Percentiles rank a stretch among this genome's conserved stretches.
Conservation (phyloP, 2,113 vertebrate species). For the Saccopteryx leptura region DNA sequence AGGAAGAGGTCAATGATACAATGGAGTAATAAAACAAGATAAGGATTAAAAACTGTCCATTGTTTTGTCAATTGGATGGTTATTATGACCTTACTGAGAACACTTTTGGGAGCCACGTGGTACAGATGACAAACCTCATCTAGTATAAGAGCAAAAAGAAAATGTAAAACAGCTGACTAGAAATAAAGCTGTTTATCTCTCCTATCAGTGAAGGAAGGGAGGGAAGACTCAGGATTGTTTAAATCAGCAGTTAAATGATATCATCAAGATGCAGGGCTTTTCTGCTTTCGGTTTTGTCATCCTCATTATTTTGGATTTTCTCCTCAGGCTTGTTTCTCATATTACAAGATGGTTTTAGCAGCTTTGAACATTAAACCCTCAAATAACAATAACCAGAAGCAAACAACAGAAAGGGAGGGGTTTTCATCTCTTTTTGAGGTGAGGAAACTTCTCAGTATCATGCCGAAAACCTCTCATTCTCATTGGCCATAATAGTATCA, state of each 20-base stretch:
- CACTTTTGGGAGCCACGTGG: neutral
- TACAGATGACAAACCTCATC: neutral
- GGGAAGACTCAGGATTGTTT: neutral
- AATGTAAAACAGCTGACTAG: neutral
- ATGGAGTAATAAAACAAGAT: neutral
- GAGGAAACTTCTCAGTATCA: neutral
- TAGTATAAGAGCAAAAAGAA: neutral
- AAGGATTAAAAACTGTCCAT: conserved; percentile 29
- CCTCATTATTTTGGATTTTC: neutral
- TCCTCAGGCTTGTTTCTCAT: neutral
- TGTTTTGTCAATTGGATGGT: conserved; percentile 29
- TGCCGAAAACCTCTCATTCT: neutral
- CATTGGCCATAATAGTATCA: neutral
- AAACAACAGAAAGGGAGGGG: neutral
- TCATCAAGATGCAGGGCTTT: neutral
- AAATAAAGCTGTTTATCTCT: conserved; percentile 20
- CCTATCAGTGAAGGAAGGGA: neutral
- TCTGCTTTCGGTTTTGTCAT: neutral
- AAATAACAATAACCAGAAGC: neutral
- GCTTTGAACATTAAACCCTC: neutral
- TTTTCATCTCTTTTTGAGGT: neutral
- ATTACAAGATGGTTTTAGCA: neutral
- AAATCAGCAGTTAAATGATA: neutral
- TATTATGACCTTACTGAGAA: conserved; percentile 11
- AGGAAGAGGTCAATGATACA: neutral